A percentile compares a stretch with the other conserved stretches of the same genome.
Evolutionary conservation across 2,113 vertebrate species (phyloP).

Genomic region (Apaloderma vittatum): DNA sequence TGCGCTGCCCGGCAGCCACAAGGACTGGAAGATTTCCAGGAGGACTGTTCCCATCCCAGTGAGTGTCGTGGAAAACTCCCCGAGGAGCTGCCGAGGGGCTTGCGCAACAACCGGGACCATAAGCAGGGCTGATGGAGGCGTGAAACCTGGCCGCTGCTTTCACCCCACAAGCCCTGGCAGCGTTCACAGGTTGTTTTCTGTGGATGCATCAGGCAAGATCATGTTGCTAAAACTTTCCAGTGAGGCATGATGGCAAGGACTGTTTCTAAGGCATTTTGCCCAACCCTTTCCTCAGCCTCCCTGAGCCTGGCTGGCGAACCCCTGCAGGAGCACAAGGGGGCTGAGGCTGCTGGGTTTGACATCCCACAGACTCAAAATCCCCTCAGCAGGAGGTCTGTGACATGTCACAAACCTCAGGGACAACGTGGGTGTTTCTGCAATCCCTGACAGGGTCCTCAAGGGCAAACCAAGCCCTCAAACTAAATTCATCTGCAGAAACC

Average conservation of each 20-base stretch:
- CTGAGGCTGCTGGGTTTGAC: background rate
- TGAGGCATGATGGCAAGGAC: background rate
- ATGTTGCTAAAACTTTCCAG: background rate
- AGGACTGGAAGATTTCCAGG: background rate
- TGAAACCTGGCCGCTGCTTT: background rate
- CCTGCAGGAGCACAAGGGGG: background rate
- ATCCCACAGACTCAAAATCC: background rate
- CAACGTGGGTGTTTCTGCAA: background rate
- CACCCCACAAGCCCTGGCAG: background rate
- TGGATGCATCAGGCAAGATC: background rate
- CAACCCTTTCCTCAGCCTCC: background rate
- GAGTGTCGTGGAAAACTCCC: background rate
- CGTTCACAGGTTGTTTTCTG: rapidly evolving
- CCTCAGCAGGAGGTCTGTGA: background rate
- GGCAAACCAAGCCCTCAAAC: background rate
- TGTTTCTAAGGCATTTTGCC: rapidly evolving
- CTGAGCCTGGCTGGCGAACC: background rate
- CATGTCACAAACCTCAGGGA: background rate
- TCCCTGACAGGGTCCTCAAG: background rate
- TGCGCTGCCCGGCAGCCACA: background rate
- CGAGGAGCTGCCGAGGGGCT: background rate
- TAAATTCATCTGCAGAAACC: background rate
- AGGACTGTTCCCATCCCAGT: background rate
- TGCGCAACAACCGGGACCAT: background rate
- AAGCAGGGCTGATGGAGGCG: rapidly evolving